Conservation (phyloP, 2,113 vertebrate genomes). For the Anolis carolinensis region DNA sequence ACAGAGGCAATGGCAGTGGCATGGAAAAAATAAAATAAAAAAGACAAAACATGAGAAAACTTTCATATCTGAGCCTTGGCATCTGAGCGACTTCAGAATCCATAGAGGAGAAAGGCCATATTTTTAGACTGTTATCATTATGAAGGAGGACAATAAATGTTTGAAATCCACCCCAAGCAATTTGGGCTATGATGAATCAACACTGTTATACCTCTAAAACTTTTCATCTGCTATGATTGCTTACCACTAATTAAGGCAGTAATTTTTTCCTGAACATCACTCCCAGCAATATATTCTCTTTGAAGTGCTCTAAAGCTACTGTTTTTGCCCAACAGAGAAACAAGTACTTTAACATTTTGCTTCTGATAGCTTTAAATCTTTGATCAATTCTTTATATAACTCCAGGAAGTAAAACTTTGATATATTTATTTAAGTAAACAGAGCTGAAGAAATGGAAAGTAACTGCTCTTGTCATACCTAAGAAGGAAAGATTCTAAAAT, state of each 20-base stretch:
- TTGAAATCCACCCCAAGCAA: conserved; percentile 43
- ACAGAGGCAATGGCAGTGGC: too few relatives aligned
- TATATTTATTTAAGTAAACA: conserved; percentile 32
- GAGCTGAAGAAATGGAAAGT: conserved; percentile 24
- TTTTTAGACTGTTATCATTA: neutral
- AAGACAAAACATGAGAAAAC: neutral
- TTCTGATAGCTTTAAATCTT: conserved; percentile 62
- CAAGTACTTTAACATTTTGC: conserved; percentile 63
- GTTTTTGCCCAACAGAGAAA: conserved; percentile 62
- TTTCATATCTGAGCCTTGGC: conserved; percentile 26
- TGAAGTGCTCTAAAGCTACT: conserved; percentile 62
- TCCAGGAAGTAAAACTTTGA: conserved; percentile 49
- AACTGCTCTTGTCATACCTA: conserved; percentile 26
- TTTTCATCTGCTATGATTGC: conserved; percentile 59
- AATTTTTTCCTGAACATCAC: conserved; percentile 65
- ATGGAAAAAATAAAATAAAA: neutral
- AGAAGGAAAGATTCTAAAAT: neutral
- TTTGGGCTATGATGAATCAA: conserved; percentile 44
- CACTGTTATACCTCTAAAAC: conserved; percentile 50
- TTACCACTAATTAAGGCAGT: conserved; percentile 64
- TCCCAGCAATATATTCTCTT: conserved; percentile 69
- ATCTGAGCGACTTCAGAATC: conserved; percentile 21
- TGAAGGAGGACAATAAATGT: conserved; percentile 35
- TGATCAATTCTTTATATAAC: conserved; percentile 60
- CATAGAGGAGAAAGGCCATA: conserved; percentile 8